phyloP scores from a whole-genome alignment of 2,888 invertebrate species.

The Dynastes grantii region DNA sequence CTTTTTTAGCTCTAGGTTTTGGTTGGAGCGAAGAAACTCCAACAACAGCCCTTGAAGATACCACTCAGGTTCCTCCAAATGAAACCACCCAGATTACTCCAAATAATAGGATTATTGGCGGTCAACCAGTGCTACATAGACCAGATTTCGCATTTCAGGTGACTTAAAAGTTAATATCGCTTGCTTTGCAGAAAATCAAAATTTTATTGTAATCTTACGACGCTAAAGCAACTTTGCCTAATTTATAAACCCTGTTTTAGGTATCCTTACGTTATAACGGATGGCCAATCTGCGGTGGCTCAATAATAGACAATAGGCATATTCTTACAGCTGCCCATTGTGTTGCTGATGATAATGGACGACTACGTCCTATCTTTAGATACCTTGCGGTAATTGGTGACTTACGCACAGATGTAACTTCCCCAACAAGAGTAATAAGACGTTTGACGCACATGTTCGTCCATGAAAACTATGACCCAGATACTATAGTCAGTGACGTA shows the following conservation, averaged over 20 bases:
- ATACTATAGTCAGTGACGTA: conserved; percentile 33
- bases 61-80: not conserved
- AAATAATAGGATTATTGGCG: conserved; percentile 53
- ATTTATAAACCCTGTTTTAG: not conserved
- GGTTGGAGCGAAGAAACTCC: not conserved
- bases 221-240: too few species aligned
- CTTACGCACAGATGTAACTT: conserved; percentile 13
- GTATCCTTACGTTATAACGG: conserved; percentile 20
- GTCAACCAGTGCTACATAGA: conserved; percentile 46
- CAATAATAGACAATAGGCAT: conserved; percentile 44
- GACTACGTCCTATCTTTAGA: not conserved
- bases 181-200: too few species aligned
- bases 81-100: conserved; percentile 1
- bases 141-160: conserved; percentile 54
- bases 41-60: not conserved
- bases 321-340: conserved; percentile 52
- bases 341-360: conserved; percentile 19
- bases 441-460: conserved; percentile 37
- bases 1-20: not conserved
- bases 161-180: not conserved
- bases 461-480: conserved; percentile 40
- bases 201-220: too few species aligned
- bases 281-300: conserved; percentile 42
- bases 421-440: not conserved
- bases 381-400: conserved; percentile 13